Evolutionary conservation across 1,140 invertebrate species (phyloP).

Genomic region (Drosophila tsacasi): DNA sequence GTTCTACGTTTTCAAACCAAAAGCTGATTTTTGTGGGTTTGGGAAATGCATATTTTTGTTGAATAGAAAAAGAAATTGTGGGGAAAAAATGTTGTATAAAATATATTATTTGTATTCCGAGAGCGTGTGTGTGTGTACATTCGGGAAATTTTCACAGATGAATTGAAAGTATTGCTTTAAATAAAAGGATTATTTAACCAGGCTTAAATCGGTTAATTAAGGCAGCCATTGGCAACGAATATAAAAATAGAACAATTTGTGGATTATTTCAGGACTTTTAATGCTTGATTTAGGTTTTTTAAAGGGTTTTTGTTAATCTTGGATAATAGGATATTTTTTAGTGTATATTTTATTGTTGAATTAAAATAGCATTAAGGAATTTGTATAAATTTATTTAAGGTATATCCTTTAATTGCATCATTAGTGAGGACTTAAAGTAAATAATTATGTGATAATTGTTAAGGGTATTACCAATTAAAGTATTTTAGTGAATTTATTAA

Average conservation of each 20-base stretch:
- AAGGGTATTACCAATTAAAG: not conserved
- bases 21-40: constrained; percentile 39
- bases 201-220: constrained; percentile 44
- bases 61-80: constrained; percentile 10
- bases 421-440: not conserved
- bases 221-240: constrained; percentile 13
- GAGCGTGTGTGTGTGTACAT: not conserved
- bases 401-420: not conserved
- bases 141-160: constrained; percentile 11
- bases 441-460: not conserved
- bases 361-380: not conserved
- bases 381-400: not conserved
- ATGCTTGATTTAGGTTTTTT: not conserved
- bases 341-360: not conserved
- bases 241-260: constrained; percentile 22
- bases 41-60: constrained; percentile 39
- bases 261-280: constrained; percentile 3
- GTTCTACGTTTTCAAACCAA: constrained; percentile 6
- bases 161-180: constrained; percentile 33
- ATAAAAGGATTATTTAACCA: constrained; percentile 36
- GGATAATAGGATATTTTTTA: not conserved
- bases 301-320: not conserved
- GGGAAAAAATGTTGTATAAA: constrained; percentile 27
- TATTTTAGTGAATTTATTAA: not conserved
- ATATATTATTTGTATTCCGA: constrained; percentile 25